phyloP scores from a whole-genome alignment of 2,113 vertebrate genomes.

The Gambusia holbrooki region DNA sequence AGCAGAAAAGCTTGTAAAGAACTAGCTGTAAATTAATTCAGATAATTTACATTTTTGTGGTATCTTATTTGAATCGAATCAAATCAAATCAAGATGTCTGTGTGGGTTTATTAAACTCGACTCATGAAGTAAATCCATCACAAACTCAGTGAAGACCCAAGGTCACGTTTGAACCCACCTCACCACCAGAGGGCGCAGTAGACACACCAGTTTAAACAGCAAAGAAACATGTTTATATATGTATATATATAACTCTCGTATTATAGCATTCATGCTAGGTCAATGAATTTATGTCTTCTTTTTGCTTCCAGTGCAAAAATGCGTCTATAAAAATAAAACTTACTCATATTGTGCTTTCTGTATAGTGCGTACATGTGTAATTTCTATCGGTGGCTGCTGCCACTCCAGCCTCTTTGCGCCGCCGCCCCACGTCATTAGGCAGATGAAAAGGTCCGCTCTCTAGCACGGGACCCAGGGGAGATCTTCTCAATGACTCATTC shows the following conservation, averaged over 20 bases:
- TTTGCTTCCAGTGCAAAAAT: neutral
- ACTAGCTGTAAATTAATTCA: neutral
- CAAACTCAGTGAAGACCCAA: neutral
- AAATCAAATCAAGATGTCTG: neutral
- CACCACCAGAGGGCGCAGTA: conserved; percentile 65
- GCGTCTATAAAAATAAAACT: neutral
- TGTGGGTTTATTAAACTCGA: neutral
- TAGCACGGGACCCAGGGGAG: conserved; percentile 57
- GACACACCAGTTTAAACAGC: conserved; percentile 11
- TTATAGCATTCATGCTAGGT: neutral
- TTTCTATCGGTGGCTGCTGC: conserved; percentile 36
- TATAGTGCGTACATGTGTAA: neutral
- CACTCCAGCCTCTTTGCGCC: conserved; percentile 53
- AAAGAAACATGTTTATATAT: neutral
- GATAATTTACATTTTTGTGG: too few species aligned
- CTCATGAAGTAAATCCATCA: neutral
- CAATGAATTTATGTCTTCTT: neutral
- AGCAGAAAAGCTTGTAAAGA: neutral
- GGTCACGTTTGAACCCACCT: conserved; percentile 30
- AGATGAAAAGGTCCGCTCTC: conserved; percentile 68
- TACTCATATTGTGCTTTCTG: neutral
- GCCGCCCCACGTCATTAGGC: conserved; percentile 44
- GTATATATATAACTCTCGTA: neutral
- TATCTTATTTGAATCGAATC: neutral
- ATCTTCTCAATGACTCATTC: conserved; percentile 67